Base-by-base conservation (phyloP, 2,113 vertebrate species). In the Lagopus leucura region DNA sequence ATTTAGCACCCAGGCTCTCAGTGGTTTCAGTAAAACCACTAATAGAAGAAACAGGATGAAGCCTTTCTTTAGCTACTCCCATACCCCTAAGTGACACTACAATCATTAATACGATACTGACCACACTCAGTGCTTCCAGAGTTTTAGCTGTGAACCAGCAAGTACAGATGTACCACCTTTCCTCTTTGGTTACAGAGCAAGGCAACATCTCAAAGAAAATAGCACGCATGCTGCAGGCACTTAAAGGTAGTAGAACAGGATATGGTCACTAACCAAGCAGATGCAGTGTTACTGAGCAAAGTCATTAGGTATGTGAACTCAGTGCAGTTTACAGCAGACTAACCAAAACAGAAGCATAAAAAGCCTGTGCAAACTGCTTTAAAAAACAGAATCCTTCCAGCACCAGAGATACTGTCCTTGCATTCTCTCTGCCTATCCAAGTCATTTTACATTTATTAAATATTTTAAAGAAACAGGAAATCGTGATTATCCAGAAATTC, bases 41-140 rank as follows among this genome's bases (percentile, higher is more conserved):
- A 25, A 12, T 32, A 81, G 14, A 74, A 80, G 50, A 71, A 76
- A 58, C 4, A 69, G 11, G 14, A 79, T 11, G 20, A 75, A 92
- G 43, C 6, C 16, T 42, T 42, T 47, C 30, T 47, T 74, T 36
- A 89, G 36, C 22, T 21, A 65, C 27, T 73, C 27, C 13, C 27
- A 70, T 11, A 70, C 8, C 57, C 8, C 55, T 28, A 70, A 66
- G 38, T 24, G 57, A 70, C 8, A 75, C 0, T 0, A 47, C 50
- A 65, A 36, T 28, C 30, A 15, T 5, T 3, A 30, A 32, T 38
- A 61, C 2, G 45, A 36, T 48, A 34, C 19, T 1, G 0, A 61
- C 27, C 34, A 61, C 10, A 25, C 13, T 67, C 70, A 55, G 18
- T 0, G 4, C 38, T 65, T 71, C 25, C 38, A 32, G 34, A 50